These are phyloP conservation scores for Thryonomys swinderianus DNA, from an alignment of 2,113 vertebrate genomes.

Conservation along the genomic window DNA sequence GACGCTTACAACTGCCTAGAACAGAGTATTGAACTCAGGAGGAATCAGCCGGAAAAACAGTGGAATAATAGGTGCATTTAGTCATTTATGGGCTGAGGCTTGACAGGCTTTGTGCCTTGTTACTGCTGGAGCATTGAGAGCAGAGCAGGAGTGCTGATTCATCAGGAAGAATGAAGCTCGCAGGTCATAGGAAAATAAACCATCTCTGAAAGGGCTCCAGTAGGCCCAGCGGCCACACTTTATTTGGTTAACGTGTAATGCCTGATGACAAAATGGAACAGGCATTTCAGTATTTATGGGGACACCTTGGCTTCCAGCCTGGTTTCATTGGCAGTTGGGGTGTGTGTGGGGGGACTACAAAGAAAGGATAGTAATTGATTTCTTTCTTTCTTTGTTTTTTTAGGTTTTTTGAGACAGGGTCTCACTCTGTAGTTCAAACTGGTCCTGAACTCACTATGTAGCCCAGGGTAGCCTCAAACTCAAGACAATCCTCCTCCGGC, in stretches of 20 bases:
- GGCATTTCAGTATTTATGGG: slow-evolving; percentile 4
- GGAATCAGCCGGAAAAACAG: slow-evolving; percentile 70
- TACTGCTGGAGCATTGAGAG: slow-evolving; percentile 68
- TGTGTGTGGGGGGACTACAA: not conserved
- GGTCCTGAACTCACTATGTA: too few relatives aligned
- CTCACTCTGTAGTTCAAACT: too few relatives aligned
- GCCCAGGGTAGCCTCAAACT: too few relatives aligned
- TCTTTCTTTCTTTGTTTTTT: too few relatives aligned
- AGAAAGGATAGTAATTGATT: not conserved
- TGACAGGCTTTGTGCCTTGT: slow-evolving; percentile 78
- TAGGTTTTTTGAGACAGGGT: too few relatives aligned
- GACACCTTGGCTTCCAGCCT: slow-evolving; percentile 64
- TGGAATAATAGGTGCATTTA: slow-evolving; percentile 84
- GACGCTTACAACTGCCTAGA: slow-evolving; percentile 64
- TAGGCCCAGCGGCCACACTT: slow-evolving; percentile 31
- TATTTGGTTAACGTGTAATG: slow-evolving; percentile 61
- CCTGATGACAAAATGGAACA: slow-evolving; percentile 63
- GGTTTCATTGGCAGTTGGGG: not conserved
- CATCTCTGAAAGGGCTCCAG: slow-evolving; percentile 63
- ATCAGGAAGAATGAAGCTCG: slow-evolving; percentile 50
- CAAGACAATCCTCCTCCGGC: too few relatives aligned
- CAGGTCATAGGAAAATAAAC: slow-evolving; percentile 56
- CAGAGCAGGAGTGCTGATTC: slow-evolving; percentile 57
- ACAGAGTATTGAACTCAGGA: slow-evolving; percentile 63
- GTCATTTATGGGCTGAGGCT: slow-evolving; percentile 76